Base-by-base conservation (phyloP, 2,797 vertebrate species). In the Sebastiscus albofasciatus region DNA sequence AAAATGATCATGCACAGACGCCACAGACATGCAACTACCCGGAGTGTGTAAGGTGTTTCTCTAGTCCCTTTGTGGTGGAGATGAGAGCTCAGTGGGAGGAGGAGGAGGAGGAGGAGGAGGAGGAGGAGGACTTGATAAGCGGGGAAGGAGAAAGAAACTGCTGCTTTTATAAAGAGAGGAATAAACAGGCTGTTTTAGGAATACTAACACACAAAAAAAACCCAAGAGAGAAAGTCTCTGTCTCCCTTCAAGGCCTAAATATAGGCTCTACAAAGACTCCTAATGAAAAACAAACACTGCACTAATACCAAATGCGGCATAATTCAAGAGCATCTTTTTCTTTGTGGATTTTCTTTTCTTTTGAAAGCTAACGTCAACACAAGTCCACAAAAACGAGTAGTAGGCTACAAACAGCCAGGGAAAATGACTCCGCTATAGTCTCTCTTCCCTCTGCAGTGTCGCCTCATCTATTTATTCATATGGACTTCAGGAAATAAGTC, bases 401-500 rank as follows among this genome's bases (percentile, higher is more conserved):
- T 20, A 64, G 24, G 64, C 64, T 20, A 39, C 66, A 89, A 88
- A 87, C 69, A 74, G 42, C 49, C 36, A 49, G 70, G 49, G 62
- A 75, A 54, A 79, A 81, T 31, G 42, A 76, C 6, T 26, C 68
- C 64, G 33, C 60, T 71, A 7, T 62, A 24, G 69, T 72, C 72
- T 59, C 22, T 69, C 68, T 79, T 77, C 73, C 58, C 78, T 81
- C 76, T 33, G 29, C 70, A 22, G 66, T 39, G 29, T 80, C 64
- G 33, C 82, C 81, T 72, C 71, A 68, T 86, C 69, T 92, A 82
- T 93, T 93, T 93, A 91, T 92, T 89, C 86, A 87, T 79, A 79
- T 73, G 67, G 75, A 89, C 82, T 75, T 83, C 82, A 92, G 90
- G 90, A 95, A 95, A 92, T 83, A 89, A 88, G 90, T 88, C 91